These are phyloP conservation scores for Dendrocincla fuliginosa DNA, from an alignment of 2,797 vertebrate genomes.

Conservation along the genomic window DNA sequence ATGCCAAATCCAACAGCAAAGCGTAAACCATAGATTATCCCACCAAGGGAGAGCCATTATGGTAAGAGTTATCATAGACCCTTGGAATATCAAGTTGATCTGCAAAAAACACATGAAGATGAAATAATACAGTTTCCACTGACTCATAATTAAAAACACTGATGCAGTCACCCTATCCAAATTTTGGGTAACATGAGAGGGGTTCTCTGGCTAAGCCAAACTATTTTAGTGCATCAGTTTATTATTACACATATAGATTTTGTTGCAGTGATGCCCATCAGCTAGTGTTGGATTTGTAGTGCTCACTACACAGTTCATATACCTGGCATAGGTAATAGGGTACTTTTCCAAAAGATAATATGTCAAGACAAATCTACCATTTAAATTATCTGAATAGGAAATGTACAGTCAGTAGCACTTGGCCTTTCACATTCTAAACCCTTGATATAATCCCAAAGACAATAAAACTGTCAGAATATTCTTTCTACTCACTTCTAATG, in stretches of 20 bases:
- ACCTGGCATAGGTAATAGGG: slow-evolving; percentile 12
- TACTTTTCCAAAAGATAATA: slow-evolving; percentile 10
- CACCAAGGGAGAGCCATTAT: slow-evolving; percentile 27
- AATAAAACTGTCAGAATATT: slow-evolving; percentile 41
- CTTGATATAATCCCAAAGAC: slow-evolving; percentile 9
- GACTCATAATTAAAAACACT: slow-evolving; percentile 68
- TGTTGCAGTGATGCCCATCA: not conserved
- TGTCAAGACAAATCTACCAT: not conserved
- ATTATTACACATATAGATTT: not conserved
- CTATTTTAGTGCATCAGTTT: slow-evolving; percentile 22
- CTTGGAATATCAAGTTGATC: slow-evolving; percentile 12
- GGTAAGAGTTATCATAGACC: slow-evolving; percentile 7
- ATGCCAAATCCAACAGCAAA: slow-evolving; percentile 15
- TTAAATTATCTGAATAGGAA: slow-evolving; percentile 29
- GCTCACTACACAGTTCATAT: not conserved
- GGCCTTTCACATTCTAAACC: not conserved
- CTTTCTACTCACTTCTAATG: slow-evolving; percentile 10
- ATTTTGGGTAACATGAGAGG: slow-evolving; percentile 28
- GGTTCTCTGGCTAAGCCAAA: not conserved
- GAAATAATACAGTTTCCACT: slow-evolving; percentile 24
- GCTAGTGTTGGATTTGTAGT: not conserved
- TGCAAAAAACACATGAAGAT: slow-evolving; percentile 10
- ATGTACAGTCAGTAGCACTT: slow-evolving; percentile 24
- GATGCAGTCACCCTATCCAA: slow-evolving; percentile 1
- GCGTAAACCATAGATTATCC: slow-evolving; percentile 4